Conservation (phyloP, 2,113 vertebrate species). For the Amazona guildingii region DNA sequence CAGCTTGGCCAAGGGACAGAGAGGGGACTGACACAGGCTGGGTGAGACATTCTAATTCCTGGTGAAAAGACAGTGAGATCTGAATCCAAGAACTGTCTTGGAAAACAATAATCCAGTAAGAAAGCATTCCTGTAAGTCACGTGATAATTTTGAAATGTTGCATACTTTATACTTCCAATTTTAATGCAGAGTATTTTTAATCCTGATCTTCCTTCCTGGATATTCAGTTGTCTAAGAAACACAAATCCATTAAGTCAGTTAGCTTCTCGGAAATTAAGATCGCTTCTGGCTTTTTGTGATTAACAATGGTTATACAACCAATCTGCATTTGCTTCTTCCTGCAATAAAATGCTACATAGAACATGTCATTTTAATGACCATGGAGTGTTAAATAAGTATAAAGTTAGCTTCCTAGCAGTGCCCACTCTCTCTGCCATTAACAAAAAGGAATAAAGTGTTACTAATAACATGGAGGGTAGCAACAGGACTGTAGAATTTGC, state of each 20-base stretch:
- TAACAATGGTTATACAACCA: constrained; percentile 45
- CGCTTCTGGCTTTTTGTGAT: constrained; percentile 55
- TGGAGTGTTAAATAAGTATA: constrained; percentile 76
- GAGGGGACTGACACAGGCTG: constrained; percentile 12
- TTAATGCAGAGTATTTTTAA: constrained; percentile 41
- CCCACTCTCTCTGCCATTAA: constrained; percentile 59
- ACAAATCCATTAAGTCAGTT: constrained; percentile 50
- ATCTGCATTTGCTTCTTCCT: constrained; percentile 69
- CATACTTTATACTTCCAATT: constrained; percentile 26
- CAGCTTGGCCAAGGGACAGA: constrained; percentile 17
- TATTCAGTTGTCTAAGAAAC: constrained; percentile 53
- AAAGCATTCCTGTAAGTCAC: constrained; percentile 39
- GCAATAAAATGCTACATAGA: constrained; percentile 80
- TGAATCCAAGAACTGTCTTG: neutral
- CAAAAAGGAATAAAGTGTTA: constrained; percentile 60
- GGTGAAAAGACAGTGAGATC: neutral
- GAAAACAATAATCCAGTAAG: constrained; percentile 20
- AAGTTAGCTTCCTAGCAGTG: constrained; percentile 73
- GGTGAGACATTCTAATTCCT: neutral
- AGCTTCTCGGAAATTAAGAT: constrained; percentile 37
- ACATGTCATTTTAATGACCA: constrained; percentile 80
- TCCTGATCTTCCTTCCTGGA: constrained; percentile 35
- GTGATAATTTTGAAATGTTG: neutral
- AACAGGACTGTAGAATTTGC: constrained; percentile 29
- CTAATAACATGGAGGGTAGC: neutral